Base-by-base conservation (phyloP, 2,797 vertebrate species). In the Pachyuromys duprasi region DNA sequence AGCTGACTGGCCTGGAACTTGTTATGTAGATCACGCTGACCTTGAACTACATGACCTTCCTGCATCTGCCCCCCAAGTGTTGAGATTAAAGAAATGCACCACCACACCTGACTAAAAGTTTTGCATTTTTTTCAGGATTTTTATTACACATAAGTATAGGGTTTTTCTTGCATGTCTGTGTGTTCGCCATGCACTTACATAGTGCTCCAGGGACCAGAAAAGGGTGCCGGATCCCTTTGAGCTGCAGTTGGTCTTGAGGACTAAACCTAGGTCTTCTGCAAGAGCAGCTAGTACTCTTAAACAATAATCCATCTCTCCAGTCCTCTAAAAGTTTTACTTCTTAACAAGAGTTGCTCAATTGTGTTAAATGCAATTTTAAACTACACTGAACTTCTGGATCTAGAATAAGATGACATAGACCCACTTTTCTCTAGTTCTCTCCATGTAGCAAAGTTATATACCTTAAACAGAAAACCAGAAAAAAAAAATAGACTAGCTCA, bases 381-480 rank as follows among this genome's bases (percentile, higher is more conserved):
- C 45, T 81, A 91, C 2, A 62, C 31, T 49, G 15, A 53, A n/a
- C 89, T 89, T 89, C 65, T 81, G 55, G 26, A 79, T 93, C 63
- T 18, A 82, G 49, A 82, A 91, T 31, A 83, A 86, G 62, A 74
- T 76, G 69, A 95, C 49, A 39, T 24, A 90, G 33, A 70, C n/a
- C 88, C 74, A 72, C 53, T 88, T 91, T 88, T 28, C 24, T 31
- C 63, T 45, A 13, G n/a, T 86, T 60, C 57, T 86, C 26, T 79
- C 57, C 75, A 89, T 91, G 55, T 86, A 95, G 65, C 82, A 57
- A 45, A 79, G 45, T 39, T 90, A 39, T 31, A 89, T 86, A 74
- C 28, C 63, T 24, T 95, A 89, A 53, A 89, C 69, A 80, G 76
- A 88, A 95, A 88, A 31, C 33, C 82, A 18, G n/a, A 90, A 94